phyloP scores from a whole-genome alignment of 2,888 invertebrate genomes.

The Brachyopa scutellaris region DNA sequence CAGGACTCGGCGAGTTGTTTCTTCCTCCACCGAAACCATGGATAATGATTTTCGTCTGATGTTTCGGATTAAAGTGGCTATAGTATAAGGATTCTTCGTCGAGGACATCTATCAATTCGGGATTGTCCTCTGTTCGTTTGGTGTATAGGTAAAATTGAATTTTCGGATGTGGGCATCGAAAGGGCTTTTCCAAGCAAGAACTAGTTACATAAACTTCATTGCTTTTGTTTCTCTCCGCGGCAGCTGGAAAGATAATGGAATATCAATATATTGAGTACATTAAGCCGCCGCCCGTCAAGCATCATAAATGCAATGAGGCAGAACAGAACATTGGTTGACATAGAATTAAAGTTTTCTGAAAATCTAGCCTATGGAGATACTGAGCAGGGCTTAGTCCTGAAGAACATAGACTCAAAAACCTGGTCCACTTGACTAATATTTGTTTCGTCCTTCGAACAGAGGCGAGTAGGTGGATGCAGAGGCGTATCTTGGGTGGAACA shows the following conservation, averaged over 20 bases:
- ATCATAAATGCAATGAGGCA: too few species aligned
- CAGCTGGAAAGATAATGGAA: slow-evolving; percentile 47
- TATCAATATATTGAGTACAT: too few species aligned
- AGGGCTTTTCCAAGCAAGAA: slow-evolving; percentile 91
- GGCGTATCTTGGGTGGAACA: too few species aligned
- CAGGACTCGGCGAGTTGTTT: slow-evolving; percentile 91
- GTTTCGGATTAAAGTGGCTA: slow-evolving; percentile 89
- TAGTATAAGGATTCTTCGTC: slow-evolving; percentile 87
- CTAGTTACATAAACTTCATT: slow-evolving; percentile 89
- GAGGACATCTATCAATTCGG: slow-evolving; percentile 88
- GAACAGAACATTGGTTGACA: too few species aligned
- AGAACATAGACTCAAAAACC: too few species aligned
- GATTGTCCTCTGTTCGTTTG: slow-evolving; percentile 89
- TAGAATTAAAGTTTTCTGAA: too few species aligned
- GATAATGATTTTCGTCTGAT: slow-evolving; percentile 93
- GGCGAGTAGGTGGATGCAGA: too few species aligned
- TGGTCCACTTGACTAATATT: too few species aligned
- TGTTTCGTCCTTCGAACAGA: too few species aligned
- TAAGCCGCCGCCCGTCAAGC: too few species aligned
- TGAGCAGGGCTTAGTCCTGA: too few species aligned
- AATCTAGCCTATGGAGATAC: too few species aligned
- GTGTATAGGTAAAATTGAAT: slow-evolving; percentile 93
- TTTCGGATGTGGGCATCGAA: slow-evolving; percentile 90
- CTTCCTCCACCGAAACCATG: slow-evolving; percentile 95
- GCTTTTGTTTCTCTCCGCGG: slow-evolving; percentile 77